A percentile compares a stretch with the other conserved stretches of the same genome.
Evolutionary conservation across 2,113 vertebrate genomes (phyloP).

Genomic region (Gavialis gangeticus): DNA sequence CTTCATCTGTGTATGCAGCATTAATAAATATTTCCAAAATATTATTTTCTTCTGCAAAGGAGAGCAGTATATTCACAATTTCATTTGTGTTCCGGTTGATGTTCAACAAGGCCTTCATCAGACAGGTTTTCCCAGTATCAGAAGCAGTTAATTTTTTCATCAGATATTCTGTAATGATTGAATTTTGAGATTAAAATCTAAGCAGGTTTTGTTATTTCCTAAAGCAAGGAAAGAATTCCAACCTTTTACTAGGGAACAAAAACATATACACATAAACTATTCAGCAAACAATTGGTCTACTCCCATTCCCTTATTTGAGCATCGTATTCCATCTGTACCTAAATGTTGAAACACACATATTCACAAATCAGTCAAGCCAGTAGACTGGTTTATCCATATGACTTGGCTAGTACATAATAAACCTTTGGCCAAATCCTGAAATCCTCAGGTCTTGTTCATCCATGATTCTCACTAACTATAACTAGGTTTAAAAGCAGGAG

Average conservation of each 20-base stretch:
- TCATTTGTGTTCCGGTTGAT: constrained; percentile 81
- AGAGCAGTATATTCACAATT: constrained; percentile 70
- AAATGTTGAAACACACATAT: not conserved
- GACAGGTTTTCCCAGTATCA: constrained; percentile 84
- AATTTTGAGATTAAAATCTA: not conserved
- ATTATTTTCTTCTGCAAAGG: constrained; percentile 79
- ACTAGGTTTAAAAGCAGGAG: not conserved
- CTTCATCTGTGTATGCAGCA: constrained; percentile 84
- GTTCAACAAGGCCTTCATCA: constrained; percentile 87
- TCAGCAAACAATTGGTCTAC: not conserved
- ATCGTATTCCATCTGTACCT: fast-evolving
- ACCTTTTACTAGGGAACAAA: not conserved
- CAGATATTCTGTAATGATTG: constrained; percentile 76
- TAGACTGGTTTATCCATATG: not conserved
- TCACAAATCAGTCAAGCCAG: not conserved
- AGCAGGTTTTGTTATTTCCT: not conserved
- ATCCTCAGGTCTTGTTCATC: not conserved
- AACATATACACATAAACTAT: not conserved
- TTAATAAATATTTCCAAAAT: constrained; percentile 83
- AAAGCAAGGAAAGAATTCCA: not conserved
- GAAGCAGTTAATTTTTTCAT: constrained; percentile 83
- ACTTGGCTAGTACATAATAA: not conserved
- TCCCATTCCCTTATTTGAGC: not conserved
- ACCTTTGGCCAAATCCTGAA: not conserved
- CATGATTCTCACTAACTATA: not conserved